Evolutionary conservation across 1,140 invertebrate genomes (phyloP).

Genomic region (Hormaphis cornu): DNA sequence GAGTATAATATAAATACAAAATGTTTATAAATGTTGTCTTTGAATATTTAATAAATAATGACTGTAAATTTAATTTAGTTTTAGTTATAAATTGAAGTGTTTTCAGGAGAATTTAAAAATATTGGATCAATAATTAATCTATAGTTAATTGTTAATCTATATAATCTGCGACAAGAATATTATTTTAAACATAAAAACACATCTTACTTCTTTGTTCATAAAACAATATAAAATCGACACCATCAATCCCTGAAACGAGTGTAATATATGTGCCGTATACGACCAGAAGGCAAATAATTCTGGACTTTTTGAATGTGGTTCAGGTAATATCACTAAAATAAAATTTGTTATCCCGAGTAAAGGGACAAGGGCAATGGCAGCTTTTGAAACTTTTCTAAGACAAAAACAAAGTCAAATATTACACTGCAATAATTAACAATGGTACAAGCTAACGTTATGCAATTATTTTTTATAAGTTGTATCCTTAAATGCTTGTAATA

Average conservation of each 20-base stretch:
- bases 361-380: slow-evolving; percentile 67
- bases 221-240: slow-evolving; percentile 79
- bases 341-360: slow-evolving; percentile 69
- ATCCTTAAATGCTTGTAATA: too few species aligned
- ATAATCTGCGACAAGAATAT: background rate
- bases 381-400: slow-evolving; percentile 66
- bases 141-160: too few species aligned
- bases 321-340: slow-evolving; percentile 55
- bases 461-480: too few species aligned
- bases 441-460: too few species aligned
- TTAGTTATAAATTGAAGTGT: too few species aligned
- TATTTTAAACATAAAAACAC: background rate
- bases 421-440: too few species aligned
- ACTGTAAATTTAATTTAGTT: too few species aligned
- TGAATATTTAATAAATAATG: too few species aligned
- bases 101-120: too few species aligned
- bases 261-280: slow-evolving; percentile 67
- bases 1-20: too few species aligned
- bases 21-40: too few species aligned
- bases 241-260: slow-evolving; percentile 78
- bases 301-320: slow-evolving; percentile 54
- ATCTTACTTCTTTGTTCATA: slow-evolving; percentile 73
- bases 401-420: background rate
- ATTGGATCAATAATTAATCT: too few species aligned
- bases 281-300: slow-evolving; percentile 69